These are phyloP conservation scores for Drosophila punjabiensis DNA, from an alignment of 1,140 invertebrate genomes.

Conservation along the genomic window DNA sequence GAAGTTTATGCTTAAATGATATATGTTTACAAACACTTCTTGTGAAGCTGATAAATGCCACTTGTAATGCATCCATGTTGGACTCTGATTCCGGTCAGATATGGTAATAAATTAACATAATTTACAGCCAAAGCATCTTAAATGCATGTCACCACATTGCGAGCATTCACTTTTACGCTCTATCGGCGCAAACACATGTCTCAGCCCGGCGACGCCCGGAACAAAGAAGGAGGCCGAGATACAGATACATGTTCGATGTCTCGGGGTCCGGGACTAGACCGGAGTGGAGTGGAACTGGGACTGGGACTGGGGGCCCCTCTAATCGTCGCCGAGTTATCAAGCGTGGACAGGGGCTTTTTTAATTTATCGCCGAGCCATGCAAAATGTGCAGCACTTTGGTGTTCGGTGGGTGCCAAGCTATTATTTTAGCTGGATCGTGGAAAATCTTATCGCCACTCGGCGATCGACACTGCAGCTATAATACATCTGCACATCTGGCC, in stretches of 20 bases:
- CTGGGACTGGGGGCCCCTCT: conserved; percentile 34
- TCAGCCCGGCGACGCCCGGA: conserved; percentile 5
- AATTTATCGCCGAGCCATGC: conserved; percentile 53
- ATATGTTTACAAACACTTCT: conserved; percentile 7
- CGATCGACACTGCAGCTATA: conserved; percentile 38
- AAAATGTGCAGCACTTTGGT: conserved; percentile 45
- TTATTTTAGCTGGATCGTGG: conserved; percentile 54
- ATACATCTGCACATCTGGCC: conserved; percentile 10
- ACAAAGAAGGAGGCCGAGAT: conserved; percentile 28
- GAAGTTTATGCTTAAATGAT: conserved; percentile 23
- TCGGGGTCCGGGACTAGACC: conserved; percentile 4
- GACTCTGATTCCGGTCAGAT: conserved; percentile 30
- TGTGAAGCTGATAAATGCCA: conserved; percentile 10
- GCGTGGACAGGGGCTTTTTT: conserved; percentile 39
- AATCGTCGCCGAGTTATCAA: conserved; percentile 67
- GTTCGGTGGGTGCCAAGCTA: conserved; percentile 53
- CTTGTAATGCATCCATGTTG: conserved; percentile 24
- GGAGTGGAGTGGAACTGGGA: not conserved
- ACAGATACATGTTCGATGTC: conserved; percentile 56
- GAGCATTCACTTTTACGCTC: conserved; percentile 77
- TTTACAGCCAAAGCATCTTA: conserved; percentile 78
- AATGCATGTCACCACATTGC: conserved; percentile 78
- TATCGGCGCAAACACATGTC: conserved; percentile 67
- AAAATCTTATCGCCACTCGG: conserved; percentile 50
- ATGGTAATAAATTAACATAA: conserved; percentile 75